Percentiles rank a stretch among this genome's conserved stretches.
Conservation (phyloP, 37 sponge, comb jelly and placozoan species). For the Theonella swinhoei region DNA sequence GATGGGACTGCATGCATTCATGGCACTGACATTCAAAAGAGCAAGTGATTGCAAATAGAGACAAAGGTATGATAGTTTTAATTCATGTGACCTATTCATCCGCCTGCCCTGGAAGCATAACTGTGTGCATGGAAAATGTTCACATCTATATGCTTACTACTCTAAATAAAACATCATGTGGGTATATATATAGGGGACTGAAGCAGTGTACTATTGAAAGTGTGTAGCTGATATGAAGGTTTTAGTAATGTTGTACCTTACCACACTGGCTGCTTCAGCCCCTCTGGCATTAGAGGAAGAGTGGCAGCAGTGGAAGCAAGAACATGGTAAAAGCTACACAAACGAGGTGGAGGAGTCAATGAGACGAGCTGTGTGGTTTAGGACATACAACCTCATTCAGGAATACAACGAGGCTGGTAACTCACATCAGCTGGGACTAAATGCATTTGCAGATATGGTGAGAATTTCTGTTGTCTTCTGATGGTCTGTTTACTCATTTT, state of each 20-base stretch:
- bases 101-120: not conserved
- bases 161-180: not conserved
- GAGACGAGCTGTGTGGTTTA: not conserved
- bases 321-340: not conserved
- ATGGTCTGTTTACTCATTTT: too few relatives aligned
- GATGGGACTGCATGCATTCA: too few relatives aligned
- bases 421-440: not conserved
- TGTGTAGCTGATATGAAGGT: not conserved
- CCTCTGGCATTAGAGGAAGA: not conserved
- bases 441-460: not conserved
- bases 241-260: not conserved
- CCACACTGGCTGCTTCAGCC: not conserved
- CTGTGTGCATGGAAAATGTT: not conserved
- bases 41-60: not conserved
- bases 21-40: too few relatives aligned
- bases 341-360: not conserved
- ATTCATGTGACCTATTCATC: not conserved
- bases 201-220: not conserved
- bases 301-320: not conserved
- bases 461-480: not conserved
- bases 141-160: not conserved
- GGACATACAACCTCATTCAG: not conserved
- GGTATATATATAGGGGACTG: not conserved
- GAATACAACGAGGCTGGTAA: not conserved
- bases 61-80: not conserved